These are phyloP conservation scores for Callocephalon fimbriatum DNA, from an alignment of 2,113 vertebrate species.

Conservation along the genomic window DNA sequence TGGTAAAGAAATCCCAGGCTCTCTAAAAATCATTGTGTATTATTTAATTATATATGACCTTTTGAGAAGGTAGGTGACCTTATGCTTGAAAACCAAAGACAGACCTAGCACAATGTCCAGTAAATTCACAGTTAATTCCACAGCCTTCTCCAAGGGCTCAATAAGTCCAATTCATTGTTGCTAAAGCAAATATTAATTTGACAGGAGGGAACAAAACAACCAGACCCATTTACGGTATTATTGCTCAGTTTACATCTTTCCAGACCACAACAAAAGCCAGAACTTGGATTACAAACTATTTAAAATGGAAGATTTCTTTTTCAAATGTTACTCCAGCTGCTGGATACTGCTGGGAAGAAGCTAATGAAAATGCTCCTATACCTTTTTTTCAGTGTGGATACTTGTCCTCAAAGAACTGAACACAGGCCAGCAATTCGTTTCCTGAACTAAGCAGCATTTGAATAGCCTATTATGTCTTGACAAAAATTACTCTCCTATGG, in stretches of 20 bases:
- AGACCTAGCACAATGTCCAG: not conserved
- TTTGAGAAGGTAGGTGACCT: not conserved
- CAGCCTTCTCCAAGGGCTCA: not conserved
- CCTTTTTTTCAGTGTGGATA: not conserved
- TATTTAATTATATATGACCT: not conserved
- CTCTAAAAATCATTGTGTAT: not conserved
- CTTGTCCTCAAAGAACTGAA: constrained; percentile 4
- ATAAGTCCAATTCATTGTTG: not conserved
- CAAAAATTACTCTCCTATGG: not conserved
- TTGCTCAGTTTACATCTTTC: not conserved
- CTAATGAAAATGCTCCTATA: not conserved
- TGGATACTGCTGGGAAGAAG: not conserved
- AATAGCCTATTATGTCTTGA: not conserved
- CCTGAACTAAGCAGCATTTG: not conserved
- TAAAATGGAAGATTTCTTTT: not conserved
- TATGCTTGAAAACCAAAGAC: not conserved
- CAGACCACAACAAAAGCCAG: not conserved
- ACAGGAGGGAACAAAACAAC: not conserved
- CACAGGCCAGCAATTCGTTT: not conserved
- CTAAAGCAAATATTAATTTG: not conserved
- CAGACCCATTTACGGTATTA: not conserved
- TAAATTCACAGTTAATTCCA: not conserved
- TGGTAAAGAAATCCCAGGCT: not conserved
- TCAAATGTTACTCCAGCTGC: not conserved
- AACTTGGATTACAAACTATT: not conserved